These are phyloP conservation scores for Drosophila nigrodunni DNA, from an alignment of 1,140 invertebrate genomes.

Conservation along the genomic window DNA sequence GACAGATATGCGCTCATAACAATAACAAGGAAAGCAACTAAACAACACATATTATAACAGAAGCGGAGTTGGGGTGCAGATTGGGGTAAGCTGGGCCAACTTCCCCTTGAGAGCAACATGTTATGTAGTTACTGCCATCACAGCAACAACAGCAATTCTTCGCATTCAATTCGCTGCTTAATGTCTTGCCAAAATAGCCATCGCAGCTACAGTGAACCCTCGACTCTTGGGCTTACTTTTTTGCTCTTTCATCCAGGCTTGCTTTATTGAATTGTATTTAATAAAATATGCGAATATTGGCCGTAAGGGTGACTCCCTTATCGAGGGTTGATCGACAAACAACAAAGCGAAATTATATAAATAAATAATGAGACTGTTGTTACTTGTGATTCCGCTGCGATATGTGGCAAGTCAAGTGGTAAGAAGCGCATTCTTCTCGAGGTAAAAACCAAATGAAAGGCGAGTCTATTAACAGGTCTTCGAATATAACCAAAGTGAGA, in stretches of 20 bases:
- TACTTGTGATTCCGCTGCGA: constrained; percentile 71
- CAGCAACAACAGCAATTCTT: constrained; percentile 6
- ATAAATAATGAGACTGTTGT: constrained; percentile 72
- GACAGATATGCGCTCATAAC: constrained; percentile 60
- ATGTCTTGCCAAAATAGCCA: constrained; percentile 69
- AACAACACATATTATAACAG: constrained; percentile 43
- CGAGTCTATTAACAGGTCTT: constrained; percentile 56
- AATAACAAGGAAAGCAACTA: constrained; percentile 62
- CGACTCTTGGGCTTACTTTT: constrained; percentile 6
- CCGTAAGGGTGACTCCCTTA: constrained; percentile 47
- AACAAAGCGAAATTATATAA: constrained; percentile 54
- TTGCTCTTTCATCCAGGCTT: too few relatives aligned
- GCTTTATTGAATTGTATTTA: constrained; percentile 79
- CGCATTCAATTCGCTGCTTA: constrained; percentile 44
- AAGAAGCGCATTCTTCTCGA: constrained; percentile 16
- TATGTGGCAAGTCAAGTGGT: constrained; percentile 72
- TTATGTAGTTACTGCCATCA: constrained; percentile 26
- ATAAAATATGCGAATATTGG: constrained; percentile 66
- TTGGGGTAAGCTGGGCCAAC: background rate
- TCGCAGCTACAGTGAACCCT: constrained; percentile 45
- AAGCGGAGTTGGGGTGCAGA: background rate
- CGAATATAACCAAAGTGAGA: background rate
- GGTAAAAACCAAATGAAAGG: constrained; percentile 18
- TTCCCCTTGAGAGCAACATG: constrained; percentile 53
- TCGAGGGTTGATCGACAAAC: constrained; percentile 25